Percentiles rank a stretch among this genome's conserved stretches.
Conservation (phyloP, 2,888 invertebrate species). For the Diplolepis rosae region DNA sequence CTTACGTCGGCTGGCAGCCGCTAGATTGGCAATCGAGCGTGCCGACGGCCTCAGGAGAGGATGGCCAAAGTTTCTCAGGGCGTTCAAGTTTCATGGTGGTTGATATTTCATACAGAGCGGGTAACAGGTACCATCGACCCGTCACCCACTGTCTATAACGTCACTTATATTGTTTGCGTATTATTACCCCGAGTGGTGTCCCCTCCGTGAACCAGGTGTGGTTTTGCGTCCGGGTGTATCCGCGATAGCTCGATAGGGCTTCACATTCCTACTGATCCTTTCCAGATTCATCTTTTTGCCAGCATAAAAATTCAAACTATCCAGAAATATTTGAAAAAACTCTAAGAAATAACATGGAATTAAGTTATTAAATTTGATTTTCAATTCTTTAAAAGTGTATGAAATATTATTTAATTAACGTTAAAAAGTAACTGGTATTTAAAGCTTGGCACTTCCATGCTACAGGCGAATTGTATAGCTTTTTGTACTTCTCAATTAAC, state of each 20-base stretch:
- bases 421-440: no score
- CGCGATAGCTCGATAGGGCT: slow-evolving; percentile 50
- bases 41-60: slow-evolving; percentile 24
- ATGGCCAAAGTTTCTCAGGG: slow-evolving; percentile 71
- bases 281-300: not conserved
- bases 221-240: slow-evolving; percentile 70
- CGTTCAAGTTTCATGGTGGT: slow-evolving; percentile 73
- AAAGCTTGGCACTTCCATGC: no score
- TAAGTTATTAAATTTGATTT: no score
- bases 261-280: slow-evolving; percentile 35
- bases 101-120: slow-evolving; percentile 73
- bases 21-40: slow-evolving; percentile 26
- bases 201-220: slow-evolving; percentile 67
- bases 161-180: slow-evolving; percentile 66
- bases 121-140: slow-evolving; percentile 61
- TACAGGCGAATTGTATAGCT: not conserved
- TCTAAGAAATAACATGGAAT: no score
- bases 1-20: slow-evolving; percentile 23
- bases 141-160: slow-evolving; percentile 58
- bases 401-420: no score
- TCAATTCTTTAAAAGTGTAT: no score
- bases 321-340: no score
- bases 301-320: not conserved
- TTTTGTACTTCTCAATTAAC: not conserved
- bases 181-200: slow-evolving; percentile 53